phyloP scores from a whole-genome alignment of 2,113 vertebrate species.

The Rhizomys pruinosus region DNA sequence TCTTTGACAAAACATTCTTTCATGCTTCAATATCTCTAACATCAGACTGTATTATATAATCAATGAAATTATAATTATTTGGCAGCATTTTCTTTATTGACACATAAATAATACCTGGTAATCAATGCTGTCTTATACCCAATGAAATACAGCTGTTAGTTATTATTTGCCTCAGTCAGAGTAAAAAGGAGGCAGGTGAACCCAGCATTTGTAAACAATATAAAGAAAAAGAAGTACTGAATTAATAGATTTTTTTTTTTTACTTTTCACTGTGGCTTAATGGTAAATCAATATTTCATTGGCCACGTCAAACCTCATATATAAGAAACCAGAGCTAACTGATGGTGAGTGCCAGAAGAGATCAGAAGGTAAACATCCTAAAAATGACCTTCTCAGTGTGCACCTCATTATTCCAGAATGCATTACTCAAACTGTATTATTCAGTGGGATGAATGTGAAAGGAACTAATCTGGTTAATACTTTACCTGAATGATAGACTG shows the following conservation, averaged over 20 bases:
- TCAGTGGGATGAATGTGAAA: neutral
- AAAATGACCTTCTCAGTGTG: slow-evolving; percentile 33
- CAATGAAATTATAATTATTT: slow-evolving; percentile 1
- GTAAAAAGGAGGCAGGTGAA: slow-evolving; percentile 5
- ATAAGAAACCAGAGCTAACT: slow-evolving; percentile 1
- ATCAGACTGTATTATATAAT: neutral
- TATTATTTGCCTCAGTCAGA: slow-evolving; percentile 12
- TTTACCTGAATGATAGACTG: neutral
- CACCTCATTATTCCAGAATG: neutral
- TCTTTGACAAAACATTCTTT: neutral
- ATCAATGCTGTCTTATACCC: neutral
- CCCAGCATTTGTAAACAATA: neutral
- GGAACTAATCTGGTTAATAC: slow-evolving; percentile 9
- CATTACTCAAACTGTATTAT: neutral
- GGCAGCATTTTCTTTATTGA: neutral
- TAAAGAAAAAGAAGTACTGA: neutral
- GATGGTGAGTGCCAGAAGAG: neutral
- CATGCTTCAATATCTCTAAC: slow-evolving; percentile 21
- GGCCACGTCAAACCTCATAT: neutral
- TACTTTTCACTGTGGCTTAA: slow-evolving; percentile 12
- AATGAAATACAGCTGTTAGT: neutral
- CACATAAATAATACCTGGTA: slow-evolving; percentile 3
- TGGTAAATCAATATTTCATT: neutral
- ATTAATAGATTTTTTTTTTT: slow-evolving; percentile 35
- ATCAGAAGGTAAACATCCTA: neutral